Conservation (phyloP, 2,113 vertebrate species). For the Xiphias gladius region DNA sequence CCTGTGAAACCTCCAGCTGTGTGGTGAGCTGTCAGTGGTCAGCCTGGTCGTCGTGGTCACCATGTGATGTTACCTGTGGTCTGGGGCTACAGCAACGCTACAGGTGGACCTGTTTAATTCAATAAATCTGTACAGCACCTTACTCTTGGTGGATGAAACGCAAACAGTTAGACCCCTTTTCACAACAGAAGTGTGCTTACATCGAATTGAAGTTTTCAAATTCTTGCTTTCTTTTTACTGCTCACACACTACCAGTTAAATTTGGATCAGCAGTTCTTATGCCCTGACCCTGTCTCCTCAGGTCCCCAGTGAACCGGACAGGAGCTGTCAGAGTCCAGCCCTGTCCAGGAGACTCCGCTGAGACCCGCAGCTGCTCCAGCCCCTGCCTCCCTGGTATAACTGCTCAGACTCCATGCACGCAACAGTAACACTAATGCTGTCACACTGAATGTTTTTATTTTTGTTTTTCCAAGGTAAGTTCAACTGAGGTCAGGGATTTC, state of each 20-base stretch:
- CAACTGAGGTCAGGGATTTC: not conserved
- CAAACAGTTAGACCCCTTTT: not conserved
- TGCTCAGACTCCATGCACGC: not conserved
- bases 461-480: not conserved
- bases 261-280: not conserved
- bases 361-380: conserved; percentile 83
- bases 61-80: conserved; percentile 88
- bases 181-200: not conserved
- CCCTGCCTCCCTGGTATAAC: conserved; percentile 83
- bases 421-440: not conserved
- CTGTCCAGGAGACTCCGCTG: conserved; percentile 85
- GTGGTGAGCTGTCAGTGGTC: conserved; percentile 89
- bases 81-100: conserved; percentile 87
- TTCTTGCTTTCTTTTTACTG: not conserved
- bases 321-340: conserved; percentile 70
- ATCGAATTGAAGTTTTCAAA: not conserved
- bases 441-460: not conserved
- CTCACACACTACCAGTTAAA: not conserved
- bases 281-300: conserved; percentile 48
- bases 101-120: conserved; percentile 81
- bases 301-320: conserved; percentile 84
- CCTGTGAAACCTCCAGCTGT: conserved; percentile 84
- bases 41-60: conserved; percentile 90
- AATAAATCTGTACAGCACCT: not conserved
- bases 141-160: not conserved